A percentile compares a stretch with the other conserved stretches of the same genome.
Evolutionary conservation across 2,888 invertebrate species (phyloP).

Genomic region (Himalopsyche anomala): DNA sequence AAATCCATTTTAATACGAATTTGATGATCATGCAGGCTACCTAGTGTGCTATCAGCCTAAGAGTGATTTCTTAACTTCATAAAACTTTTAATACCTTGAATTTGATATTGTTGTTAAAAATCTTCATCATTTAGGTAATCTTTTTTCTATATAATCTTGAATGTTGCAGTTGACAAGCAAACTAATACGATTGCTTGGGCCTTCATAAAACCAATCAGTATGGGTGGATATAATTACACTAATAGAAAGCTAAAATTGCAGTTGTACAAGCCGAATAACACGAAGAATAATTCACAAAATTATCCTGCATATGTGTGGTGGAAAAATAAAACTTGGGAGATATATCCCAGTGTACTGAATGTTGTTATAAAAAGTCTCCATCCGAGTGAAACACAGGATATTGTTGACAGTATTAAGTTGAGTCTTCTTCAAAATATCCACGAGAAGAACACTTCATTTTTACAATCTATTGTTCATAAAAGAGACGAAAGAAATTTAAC

Average conservation of each 20-base stretch:
- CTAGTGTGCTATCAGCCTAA: too few species aligned
- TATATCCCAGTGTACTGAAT: conserved; percentile 60
- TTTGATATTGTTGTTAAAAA: too few species aligned
- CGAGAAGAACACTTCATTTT: background rate
- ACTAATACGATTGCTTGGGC: conserved; percentile 57
- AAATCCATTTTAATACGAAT: too few species aligned
- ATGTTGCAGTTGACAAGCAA: conserved; percentile 14
- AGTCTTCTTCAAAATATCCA: conserved; percentile 36
- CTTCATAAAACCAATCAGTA: conserved; percentile 59
- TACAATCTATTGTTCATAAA: background rate
- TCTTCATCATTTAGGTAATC: background rate
- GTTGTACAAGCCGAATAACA: conserved; percentile 52
- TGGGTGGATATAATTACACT: conserved; percentile 45
- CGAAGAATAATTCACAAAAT: conserved; percentile 23
- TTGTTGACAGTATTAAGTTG: conserved; percentile 56
- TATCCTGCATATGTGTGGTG: conserved; percentile 54
- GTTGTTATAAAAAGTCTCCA: conserved; percentile 54
- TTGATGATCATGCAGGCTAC: too few species aligned
- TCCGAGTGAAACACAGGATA: conserved; percentile 41
- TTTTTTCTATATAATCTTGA: background rate
- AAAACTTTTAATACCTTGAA: too few species aligned
- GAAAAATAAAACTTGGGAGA: conserved; percentile 61
- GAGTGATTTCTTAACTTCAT: too few species aligned
- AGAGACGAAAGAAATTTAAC: background rate
- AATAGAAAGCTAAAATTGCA: conserved; percentile 64